Evolutionary conservation across 2,797 vertebrate species (phyloP).

Genomic region (Gallinago stenura): DNA sequence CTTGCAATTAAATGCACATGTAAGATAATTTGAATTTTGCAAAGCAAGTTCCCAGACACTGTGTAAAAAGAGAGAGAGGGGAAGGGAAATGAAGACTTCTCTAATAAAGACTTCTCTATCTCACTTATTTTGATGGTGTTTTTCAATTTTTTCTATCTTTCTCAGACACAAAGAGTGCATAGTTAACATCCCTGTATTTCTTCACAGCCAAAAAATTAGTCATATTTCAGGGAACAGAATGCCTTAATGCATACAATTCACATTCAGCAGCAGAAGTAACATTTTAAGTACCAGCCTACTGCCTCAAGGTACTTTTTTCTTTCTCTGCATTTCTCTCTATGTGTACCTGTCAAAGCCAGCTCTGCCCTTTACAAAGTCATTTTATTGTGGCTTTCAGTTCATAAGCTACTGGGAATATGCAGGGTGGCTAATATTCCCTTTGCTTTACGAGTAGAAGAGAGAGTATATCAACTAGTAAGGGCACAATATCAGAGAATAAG

Average conservation of each 20-base stretch:
- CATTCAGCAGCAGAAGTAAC: neutral
- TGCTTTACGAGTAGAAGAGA: neutral
- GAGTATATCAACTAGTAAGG: neutral
- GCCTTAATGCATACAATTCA: neutral
- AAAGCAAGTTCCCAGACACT: neutral
- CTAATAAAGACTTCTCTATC: neutral
- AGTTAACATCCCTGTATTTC: neutral
- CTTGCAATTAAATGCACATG: neutral
- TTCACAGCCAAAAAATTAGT: neutral
- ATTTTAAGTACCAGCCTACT: neutral
- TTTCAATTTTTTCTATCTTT: neutral
- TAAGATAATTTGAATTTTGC: neutral
- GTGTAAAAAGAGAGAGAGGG: neutral
- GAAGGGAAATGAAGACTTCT: neutral
- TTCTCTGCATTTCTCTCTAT: neutral
- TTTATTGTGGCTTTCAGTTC: slow-evolving; percentile 20
- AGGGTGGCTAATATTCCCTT: neutral
- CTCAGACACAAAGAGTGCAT: neutral
- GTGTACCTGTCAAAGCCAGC: neutral
- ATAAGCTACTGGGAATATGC: slow-evolving; percentile 1
- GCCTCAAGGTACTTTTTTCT: neutral
- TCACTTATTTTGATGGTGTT: neutral
- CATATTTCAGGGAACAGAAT: neutral
- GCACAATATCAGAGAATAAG: slow-evolving; percentile 1
- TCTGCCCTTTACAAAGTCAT: slow-evolving; percentile 12